These are phyloP conservation scores for Pemphigus obesinymphae DNA, from an alignment of 1,140 invertebrate genomes.

Conservation along the genomic window DNA sequence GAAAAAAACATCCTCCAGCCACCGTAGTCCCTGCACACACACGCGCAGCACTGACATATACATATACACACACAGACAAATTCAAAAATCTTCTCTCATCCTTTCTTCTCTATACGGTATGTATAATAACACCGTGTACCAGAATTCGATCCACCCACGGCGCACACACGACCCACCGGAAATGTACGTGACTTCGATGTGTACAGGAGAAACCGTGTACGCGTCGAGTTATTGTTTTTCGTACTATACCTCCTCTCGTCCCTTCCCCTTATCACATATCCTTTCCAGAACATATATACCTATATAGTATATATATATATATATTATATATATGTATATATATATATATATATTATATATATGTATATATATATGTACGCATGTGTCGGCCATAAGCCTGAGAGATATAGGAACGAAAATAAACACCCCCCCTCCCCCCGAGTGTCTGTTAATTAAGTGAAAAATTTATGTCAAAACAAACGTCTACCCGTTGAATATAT, in stretches of 20 bases:
- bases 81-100: conserved; percentile 24
- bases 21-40: background rate
- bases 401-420: background rate
- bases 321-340: too few species aligned
- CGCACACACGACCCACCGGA: background rate
- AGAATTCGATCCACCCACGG: too few species aligned
- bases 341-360: too few species aligned
- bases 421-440: too few species aligned
- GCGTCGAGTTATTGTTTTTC: background rate
- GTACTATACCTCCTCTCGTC: background rate
- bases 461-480: conserved; percentile 40
- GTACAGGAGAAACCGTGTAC: background rate
- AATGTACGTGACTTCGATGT: background rate
- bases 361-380: too few species aligned
- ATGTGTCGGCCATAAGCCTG: background rate
- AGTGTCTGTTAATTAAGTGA: conserved; percentile 30
- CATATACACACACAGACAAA: background rate
- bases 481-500: conserved; percentile 13
- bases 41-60: too few species aligned
- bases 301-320: too few species aligned
- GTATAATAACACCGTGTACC: background rate
- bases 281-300: background rate
- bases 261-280: background rate
- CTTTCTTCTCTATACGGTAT: background rate
- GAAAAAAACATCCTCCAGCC: conserved; percentile 2